Percentiles rank a stretch among this genome's conserved stretches.
Conservation (phyloP, 2,113 vertebrate genomes). For the Semnornis frantzii region DNA sequence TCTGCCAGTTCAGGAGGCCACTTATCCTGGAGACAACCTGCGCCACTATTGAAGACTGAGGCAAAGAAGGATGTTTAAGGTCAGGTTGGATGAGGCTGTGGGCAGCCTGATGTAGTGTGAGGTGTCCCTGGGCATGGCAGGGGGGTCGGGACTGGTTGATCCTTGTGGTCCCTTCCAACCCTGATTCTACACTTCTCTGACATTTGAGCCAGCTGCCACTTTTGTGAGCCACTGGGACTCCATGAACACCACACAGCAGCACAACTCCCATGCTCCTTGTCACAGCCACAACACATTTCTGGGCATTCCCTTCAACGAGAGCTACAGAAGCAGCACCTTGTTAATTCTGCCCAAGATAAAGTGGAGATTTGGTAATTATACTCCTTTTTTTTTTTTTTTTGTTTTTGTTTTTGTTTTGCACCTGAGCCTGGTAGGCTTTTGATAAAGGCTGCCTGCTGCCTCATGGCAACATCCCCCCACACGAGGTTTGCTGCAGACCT, state of each 20-base stretch:
- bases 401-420: background rate
- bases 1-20: too few species aligned
- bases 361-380: slow-evolving; percentile 40
- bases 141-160: too few species aligned
- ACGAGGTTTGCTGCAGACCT: slow-evolving; percentile 25
- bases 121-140: too few species aligned
- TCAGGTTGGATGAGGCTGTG: too few species aligned
- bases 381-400: background rate
- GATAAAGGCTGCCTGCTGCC: slow-evolving; percentile 22
- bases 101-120: too few species aligned
- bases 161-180: too few species aligned
- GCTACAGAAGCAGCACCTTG: slow-evolving; percentile 4
- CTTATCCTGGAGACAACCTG: too few species aligned
- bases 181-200: too few species aligned
- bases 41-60: too few species aligned
- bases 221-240: background rate
- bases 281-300: background rate
- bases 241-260: background rate
- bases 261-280: background rate
- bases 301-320: background rate
- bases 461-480: slow-evolving; percentile 16
- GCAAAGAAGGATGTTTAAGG: too few species aligned
- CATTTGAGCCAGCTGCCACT: too few species aligned
- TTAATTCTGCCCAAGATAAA: slow-evolving; percentile 55
- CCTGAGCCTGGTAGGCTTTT: slow-evolving; percentile 13